phyloP scores from a whole-genome alignment of 2,113 vertebrate species.

The Xiphophorus hellerii region DNA sequence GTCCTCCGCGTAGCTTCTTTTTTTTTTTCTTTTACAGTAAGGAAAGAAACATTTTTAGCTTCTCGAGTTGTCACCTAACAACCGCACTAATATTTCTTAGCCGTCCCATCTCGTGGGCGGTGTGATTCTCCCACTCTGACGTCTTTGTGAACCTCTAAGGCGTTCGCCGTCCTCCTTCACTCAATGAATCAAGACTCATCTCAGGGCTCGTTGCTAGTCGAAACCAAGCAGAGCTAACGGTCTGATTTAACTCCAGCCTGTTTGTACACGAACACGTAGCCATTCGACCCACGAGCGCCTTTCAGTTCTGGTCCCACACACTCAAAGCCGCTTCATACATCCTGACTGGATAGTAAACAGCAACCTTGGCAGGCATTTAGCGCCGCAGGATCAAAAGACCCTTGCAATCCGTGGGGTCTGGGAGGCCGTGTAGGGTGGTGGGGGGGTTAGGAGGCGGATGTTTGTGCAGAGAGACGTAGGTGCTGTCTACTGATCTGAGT shows the following conservation, averaged over 20 bases:
- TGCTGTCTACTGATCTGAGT: constrained; percentile 45
- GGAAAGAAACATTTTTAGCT: constrained; percentile 8
- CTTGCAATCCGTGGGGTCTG: constrained; percentile 3
- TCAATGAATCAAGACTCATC: constrained; percentile 43
- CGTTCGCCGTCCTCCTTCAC: constrained; percentile 35
- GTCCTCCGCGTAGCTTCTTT: not conserved
- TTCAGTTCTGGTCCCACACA: constrained; percentile 20
- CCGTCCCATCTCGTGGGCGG: constrained; percentile 34
- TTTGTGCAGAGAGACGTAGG: constrained; percentile 17
- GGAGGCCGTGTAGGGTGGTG: not conserved
- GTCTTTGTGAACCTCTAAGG: constrained; percentile 26
- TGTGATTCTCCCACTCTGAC: constrained; percentile 56
- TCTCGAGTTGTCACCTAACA: not conserved
- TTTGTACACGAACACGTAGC: constrained; percentile 6
- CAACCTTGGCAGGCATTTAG: not conserved
- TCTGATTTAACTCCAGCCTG: constrained; percentile 54
- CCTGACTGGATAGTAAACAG: constrained; percentile 1
- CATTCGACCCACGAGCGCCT: constrained; percentile 19
- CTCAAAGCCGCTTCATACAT: not conserved
- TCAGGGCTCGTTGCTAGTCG: constrained; percentile 13
- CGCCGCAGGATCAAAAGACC: constrained; percentile 17
- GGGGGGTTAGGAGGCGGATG: not conserved
- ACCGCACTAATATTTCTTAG: constrained; percentile 17
- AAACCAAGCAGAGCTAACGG: constrained; percentile 46
- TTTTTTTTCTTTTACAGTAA: not conserved